These are phyloP conservation scores for Stigmatopora argus DNA, from an alignment of 2,113 vertebrate genomes.

Conservation along the genomic window DNA sequence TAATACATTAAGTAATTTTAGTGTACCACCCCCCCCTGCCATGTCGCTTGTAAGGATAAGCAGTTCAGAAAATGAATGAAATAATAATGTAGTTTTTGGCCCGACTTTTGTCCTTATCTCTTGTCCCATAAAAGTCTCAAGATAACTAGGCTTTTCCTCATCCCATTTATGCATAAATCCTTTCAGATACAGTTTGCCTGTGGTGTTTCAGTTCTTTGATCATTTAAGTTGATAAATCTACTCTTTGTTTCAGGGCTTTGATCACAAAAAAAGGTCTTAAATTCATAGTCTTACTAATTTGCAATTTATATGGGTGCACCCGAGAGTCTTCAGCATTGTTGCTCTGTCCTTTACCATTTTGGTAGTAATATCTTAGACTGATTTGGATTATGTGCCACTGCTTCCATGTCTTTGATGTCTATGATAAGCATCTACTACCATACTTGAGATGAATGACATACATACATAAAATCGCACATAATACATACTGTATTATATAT, in stretches of 20 bases:
- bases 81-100: too few relatives aligned
- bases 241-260: conserved; percentile 20
- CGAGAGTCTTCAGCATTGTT: conserved; percentile 14
- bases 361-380: background rate
- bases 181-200: conserved; percentile 6
- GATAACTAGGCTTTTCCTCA: background rate
- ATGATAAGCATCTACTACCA: conserved; percentile 9
- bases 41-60: too few relatives aligned
- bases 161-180: background rate
- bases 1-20: too few relatives aligned
- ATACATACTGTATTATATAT: too few relatives aligned
- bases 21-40: too few relatives aligned
- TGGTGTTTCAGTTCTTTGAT: conserved; percentile 13
- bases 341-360: conserved; percentile 10
- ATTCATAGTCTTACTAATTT: conserved; percentile 24
- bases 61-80: too few relatives aligned
- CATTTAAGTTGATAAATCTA: conserved; percentile 12
- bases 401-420: conserved; percentile 21
- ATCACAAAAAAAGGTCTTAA: conserved; percentile 16
- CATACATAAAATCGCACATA: too few relatives aligned
- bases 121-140: background rate
- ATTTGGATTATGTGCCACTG: conserved; percentile 13
- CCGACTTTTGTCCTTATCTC: background rate
- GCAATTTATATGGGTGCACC: conserved; percentile 1
- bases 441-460: conserved; percentile 1